Percentiles rank a stretch among this genome's conserved stretches.
phyloP scores from a whole-genome alignment of 2,888 invertebrate genomes.

The Drosophila mulleri region DNA sequence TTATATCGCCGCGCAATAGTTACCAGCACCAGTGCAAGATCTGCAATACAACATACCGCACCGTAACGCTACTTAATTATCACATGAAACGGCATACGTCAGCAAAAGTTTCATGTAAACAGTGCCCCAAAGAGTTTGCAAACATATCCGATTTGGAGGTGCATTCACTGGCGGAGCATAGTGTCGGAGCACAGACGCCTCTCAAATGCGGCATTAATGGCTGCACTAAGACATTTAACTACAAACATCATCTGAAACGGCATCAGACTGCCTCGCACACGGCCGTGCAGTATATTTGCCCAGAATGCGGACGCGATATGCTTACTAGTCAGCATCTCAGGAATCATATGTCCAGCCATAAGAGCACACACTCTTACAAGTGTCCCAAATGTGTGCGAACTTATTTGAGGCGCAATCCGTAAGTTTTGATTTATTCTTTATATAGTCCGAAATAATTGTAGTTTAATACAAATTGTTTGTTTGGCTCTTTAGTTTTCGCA shows the following conservation, averaged over 20 bases:
- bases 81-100: conserved; percentile 74
- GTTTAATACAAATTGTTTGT: not conserved
- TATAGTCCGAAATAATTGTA: not conserved
- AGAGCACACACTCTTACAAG: conserved; percentile 55
- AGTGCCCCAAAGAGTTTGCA: conserved; percentile 63
- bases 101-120: conserved; percentile 53
- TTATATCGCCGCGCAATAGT: conserved; percentile 26
- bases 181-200: conserved; percentile 37
- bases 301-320: conserved; percentile 63
- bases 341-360: conserved; percentile 65
- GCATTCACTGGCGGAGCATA: conserved; percentile 48
- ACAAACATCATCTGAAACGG: conserved; percentile 75
- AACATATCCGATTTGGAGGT: conserved; percentile 54
- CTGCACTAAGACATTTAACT: conserved; percentile 73
- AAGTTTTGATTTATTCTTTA: conserved; percentile 32
- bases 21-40: conserved; percentile 68
- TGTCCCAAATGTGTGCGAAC: conserved; percentile 68
- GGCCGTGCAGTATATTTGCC: conserved; percentile 55
- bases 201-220: conserved; percentile 62
- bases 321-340: conserved; percentile 56
- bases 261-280: conserved; percentile 73
- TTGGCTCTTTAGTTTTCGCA: conserved; percentile 53
- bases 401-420: conserved; percentile 71
- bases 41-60: conserved; percentile 72
- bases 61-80: conserved; percentile 67